Percentiles rank a stretch among this genome's conserved stretches.
Evolutionary conservation across 2,888 invertebrate species (phyloP).

Genomic region (Apocheima hispidaria): DNA sequence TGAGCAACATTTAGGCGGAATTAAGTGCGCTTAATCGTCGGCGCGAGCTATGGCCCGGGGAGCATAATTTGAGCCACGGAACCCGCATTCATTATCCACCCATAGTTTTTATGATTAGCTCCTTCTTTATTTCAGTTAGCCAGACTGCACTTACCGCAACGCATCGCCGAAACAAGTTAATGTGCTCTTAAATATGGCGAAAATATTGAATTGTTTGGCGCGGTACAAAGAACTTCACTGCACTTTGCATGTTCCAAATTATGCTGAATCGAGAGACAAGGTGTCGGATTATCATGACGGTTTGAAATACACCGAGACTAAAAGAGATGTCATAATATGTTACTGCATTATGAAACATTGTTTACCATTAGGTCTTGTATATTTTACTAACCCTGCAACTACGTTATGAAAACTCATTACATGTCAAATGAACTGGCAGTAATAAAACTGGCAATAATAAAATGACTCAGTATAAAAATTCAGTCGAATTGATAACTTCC

Average conservation of each 20-base stretch:
- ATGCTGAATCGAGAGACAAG: constrained; percentile 10
- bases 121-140: constrained; percentile 60
- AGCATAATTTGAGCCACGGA: constrained; percentile 61
- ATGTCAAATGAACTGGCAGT: background rate
- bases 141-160: constrained; percentile 48
- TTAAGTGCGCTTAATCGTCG: constrained; percentile 81
- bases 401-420: background rate
- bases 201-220: constrained; percentile 24
- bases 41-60: constrained; percentile 72
- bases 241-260: constrained; percentile 33
- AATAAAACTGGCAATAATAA: no score
- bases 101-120: constrained; percentile 60
- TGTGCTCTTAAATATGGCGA: constrained; percentile 29
- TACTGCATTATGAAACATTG: background rate
- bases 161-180: constrained; percentile 29
- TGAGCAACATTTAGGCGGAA: constrained; percentile 78
- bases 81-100: constrained; percentile 67
- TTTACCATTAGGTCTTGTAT: background rate
- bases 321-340: background rate
- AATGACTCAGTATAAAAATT: no score
- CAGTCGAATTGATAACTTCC: no score
- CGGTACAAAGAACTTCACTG: constrained; percentile 22
- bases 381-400: background rate
- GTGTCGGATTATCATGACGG: constrained; percentile 6
- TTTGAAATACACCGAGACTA: background rate